Base-by-base conservation (phyloP, 2,888 invertebrate genomes). In the Sesia apiformis region DNA sequence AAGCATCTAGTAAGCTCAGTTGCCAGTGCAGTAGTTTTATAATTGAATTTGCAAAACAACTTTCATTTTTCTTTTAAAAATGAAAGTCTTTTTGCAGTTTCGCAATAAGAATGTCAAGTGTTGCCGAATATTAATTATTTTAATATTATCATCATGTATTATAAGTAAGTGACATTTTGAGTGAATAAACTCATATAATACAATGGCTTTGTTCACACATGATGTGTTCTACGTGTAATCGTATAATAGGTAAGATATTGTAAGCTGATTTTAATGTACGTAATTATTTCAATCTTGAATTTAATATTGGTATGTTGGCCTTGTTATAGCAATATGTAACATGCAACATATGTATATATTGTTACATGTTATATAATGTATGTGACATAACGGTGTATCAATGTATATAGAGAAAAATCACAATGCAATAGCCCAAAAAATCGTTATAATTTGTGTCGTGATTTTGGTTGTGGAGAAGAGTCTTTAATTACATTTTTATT, bases 371-470 rank as follows among this genome's bases (percentile, higher is more conserved):
- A 23, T 23, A 23, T 23, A 23, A 23, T 23, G 46, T 46, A n/a
- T 46, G 4, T 8, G n/a, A 7, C 23, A 46, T 7, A 52, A 38
- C 65, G 65, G 58, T 58, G 58, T 68, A 63, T 74, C 84, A 83
- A 86, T 75, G 77, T 84, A 79, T 63, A 74, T 67, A 77, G 71
- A 70, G 69, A 76, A 78, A 83, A 83, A 82, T 69, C 67, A 76
- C 76, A 83, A 84, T 86, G 88, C 90, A 90, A 90, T 90, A 90
- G 90, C 90, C 90, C 90, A 83, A 87, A 82, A 65, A 80, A 78
- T 78, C 72, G 68, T 76, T 76, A 76, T 76, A 56, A 72, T 84
- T 84, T 84, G 58, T 71, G 68, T 82, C 72, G 73, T 82, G 72
- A 76, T 60, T 80, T 84, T 70, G 61, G 69, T 84, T 78, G 52